Percentiles rank a stretch among this genome's conserved stretches.
Evolutionary conservation across 2,888 invertebrate genomes (phyloP).

Genomic region (Dione juno): DNA sequence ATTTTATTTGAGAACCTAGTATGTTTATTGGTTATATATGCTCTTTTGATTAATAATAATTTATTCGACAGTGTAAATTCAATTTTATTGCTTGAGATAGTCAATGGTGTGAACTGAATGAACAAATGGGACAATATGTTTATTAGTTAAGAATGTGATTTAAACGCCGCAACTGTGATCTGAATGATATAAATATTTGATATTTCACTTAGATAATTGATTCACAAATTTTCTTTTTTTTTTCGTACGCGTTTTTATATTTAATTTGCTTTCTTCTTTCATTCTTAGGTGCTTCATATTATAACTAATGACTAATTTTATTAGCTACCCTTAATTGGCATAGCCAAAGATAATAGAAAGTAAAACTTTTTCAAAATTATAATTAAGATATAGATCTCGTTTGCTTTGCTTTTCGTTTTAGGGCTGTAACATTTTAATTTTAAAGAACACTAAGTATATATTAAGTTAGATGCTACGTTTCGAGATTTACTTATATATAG

Average conservation of each 20-base stretch:
- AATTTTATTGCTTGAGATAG: constrained; percentile 60
- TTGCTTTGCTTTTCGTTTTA: constrained; percentile 49
- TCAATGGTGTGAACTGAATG: constrained; percentile 71
- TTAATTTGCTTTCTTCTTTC: constrained; percentile 60
- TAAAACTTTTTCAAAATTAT: constrained; percentile 66
- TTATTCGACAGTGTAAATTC: constrained; percentile 39
- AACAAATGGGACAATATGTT: constrained; percentile 82
- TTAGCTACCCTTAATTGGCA: constrained; percentile 70
- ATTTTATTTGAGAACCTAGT: neutral
- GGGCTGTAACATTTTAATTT: constrained; percentile 45
- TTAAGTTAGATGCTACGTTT: constrained; percentile 73
- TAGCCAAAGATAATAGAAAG: constrained; percentile 81
- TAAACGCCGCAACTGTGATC: constrained; percentile 84
- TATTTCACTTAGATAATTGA: constrained; percentile 83
- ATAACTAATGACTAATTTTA: constrained; percentile 63
- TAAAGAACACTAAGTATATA: constrained; percentile 40
- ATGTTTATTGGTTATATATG: neutral
- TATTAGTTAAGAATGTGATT: constrained; percentile 84
- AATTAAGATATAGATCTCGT: constrained; percentile 51
- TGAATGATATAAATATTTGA: constrained; percentile 84
- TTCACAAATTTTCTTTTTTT: constrained; percentile 67
- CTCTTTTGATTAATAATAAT: constrained; percentile 2
- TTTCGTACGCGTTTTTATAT: constrained; percentile 51
- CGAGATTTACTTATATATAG: constrained; percentile 73
- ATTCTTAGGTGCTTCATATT: constrained; percentile 72